These are phyloP conservation scores for Cotesia congregata DNA, from an alignment of 2,888 invertebrate genomes.

Conservation along the genomic window DNA sequence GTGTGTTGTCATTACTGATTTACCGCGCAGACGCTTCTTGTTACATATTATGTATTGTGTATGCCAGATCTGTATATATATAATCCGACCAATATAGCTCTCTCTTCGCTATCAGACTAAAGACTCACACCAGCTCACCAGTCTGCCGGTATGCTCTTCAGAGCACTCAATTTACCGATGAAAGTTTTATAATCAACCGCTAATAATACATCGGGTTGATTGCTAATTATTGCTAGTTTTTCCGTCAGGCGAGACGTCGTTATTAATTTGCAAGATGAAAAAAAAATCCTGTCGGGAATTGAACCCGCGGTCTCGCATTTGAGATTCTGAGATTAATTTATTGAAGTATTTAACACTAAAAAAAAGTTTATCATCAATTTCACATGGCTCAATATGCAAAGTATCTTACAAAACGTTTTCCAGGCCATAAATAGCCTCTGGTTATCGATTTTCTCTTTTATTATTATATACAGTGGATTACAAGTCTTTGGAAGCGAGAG, in stretches of 20 bases:
- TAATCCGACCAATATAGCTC: background rate
- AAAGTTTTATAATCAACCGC: background rate
- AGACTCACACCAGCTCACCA: background rate
- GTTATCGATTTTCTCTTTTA: too few species aligned
- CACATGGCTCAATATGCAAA: too few species aligned
- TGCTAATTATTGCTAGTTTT: too few species aligned
- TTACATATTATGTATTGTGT: conserved; percentile 17
- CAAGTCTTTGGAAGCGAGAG: background rate
- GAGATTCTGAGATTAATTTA: too few species aligned
- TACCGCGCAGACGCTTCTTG: conserved; percentile 51
- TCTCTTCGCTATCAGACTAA: background rate
- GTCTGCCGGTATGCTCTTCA: background rate
- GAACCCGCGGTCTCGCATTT: too few species aligned
- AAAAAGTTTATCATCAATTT: too few species aligned
- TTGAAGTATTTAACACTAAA: too few species aligned
- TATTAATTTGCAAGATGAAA: too few species aligned
- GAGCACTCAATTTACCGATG: background rate
- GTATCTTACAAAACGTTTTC: background rate
- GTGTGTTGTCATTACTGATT: conserved; percentile 57
- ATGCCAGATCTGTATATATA: background rate
- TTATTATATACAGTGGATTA: background rate
- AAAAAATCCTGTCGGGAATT: too few species aligned
- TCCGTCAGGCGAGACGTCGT: too few species aligned
- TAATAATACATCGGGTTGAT: too few species aligned
- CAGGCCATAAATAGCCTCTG: too few species aligned